Percentiles rank a stretch among this genome's conserved stretches.
Conservation (phyloP, 2,113 vertebrate species). For the Bujurquina vittata region DNA sequence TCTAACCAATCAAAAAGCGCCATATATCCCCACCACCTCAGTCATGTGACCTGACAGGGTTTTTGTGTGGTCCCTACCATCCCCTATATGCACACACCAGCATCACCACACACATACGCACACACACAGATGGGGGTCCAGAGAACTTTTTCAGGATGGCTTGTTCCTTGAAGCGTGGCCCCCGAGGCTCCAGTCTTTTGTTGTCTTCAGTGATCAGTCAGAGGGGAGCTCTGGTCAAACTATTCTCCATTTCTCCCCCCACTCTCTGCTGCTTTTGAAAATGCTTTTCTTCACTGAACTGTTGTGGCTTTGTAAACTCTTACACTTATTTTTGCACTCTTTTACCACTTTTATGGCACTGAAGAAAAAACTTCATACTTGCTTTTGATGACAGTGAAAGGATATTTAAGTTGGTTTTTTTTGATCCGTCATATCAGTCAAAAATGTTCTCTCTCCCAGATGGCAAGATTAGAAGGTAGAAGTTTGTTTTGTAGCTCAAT, state of each 20-base stretch:
- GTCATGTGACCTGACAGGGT: conserved; percentile 60
- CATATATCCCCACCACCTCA: conserved; percentile 49
- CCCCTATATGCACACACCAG: background rate
- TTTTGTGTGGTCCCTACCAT: conserved; percentile 59
- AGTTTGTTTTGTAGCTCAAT: no score
- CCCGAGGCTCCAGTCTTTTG: conserved; percentile 51
- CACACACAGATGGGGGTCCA: conserved; percentile 2
- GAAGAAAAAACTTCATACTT: background rate
- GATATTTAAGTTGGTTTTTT: background rate
- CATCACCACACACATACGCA: no score
- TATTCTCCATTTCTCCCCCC: background rate
- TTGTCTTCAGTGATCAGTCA: conserved; percentile 47
- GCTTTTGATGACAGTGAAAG: background rate
- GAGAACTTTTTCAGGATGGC: conserved; percentile 57
- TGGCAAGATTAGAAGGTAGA: no score
- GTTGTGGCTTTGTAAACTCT: conserved; percentile 21
- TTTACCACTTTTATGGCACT: background rate
- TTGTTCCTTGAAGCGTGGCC: conserved; percentile 51
- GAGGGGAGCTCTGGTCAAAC: conserved; percentile 25
- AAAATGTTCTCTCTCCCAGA: no score
- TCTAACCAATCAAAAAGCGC: conserved; percentile 59
- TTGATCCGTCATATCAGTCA: no score
- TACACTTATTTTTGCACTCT: background rate
- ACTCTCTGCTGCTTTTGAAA: conserved; percentile 41
- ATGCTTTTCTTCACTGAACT: conserved; percentile 43